A percentile compares a stretch with the other conserved stretches of the same genome.
Evolutionary conservation across 2,888 invertebrate species (phyloP).

Genomic region (Drosophila anomelani): DNA sequence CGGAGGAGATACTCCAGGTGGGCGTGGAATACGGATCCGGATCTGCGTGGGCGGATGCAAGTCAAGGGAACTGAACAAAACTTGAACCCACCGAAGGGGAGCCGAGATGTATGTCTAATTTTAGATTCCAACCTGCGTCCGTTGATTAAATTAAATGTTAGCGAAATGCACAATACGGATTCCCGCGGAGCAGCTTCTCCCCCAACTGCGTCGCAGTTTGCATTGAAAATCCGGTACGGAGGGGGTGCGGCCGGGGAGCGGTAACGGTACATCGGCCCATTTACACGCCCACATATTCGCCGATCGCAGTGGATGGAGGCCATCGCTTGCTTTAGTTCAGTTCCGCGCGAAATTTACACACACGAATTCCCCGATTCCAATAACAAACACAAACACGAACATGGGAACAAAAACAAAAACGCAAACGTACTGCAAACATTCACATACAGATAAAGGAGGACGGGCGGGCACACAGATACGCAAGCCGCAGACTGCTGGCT

Average conservation of each 20-base stretch:
- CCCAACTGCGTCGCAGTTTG: slow-evolving; percentile 55
- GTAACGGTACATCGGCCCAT: slow-evolving; percentile 47
- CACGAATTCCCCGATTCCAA: slow-evolving; percentile 69
- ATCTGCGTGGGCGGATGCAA: slow-evolving; percentile 51
- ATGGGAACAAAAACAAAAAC: slow-evolving; percentile 42
- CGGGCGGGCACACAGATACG: slow-evolving; percentile 40
- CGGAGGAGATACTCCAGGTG: slow-evolving; percentile 21
- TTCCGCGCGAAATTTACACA: slow-evolving; percentile 65
- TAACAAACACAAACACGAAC: slow-evolving; percentile 53
- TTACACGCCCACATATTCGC: slow-evolving; percentile 58
- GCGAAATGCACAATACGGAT: slow-evolving; percentile 40
- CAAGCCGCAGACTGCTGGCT: slow-evolving; percentile 57
- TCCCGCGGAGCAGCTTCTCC: slow-evolving; percentile 27
- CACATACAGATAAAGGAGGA: slow-evolving; percentile 31
- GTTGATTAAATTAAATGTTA: slow-evolving; percentile 60
- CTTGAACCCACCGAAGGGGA: slow-evolving; percentile 58
- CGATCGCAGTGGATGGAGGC: slow-evolving; percentile 45
- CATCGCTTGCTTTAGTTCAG: slow-evolving; percentile 51
- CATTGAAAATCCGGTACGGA: slow-evolving; percentile 28
- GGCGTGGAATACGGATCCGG: slow-evolving; percentile 29
- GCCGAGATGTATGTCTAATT: slow-evolving; percentile 63
- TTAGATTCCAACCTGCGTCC: slow-evolving; percentile 59
- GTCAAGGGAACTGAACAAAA: slow-evolving; percentile 71
- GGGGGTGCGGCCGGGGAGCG: slow-evolving; percentile 13
- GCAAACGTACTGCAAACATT: slow-evolving; percentile 44